phyloP scores from a whole-genome alignment of 2,888 invertebrate species.

The Deroplatys truncata region DNA sequence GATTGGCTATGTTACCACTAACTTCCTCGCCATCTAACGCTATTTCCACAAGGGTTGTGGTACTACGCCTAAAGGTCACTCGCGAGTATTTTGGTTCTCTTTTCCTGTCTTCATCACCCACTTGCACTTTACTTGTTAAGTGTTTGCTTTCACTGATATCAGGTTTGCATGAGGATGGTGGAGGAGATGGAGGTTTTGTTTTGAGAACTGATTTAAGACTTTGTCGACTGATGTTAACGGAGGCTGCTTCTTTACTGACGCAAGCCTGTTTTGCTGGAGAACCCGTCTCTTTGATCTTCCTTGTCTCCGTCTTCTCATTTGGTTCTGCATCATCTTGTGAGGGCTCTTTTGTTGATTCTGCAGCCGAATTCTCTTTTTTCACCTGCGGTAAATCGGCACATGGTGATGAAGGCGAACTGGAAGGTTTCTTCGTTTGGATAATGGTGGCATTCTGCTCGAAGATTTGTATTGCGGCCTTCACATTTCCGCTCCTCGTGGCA shows the following conservation, averaged over 20 bases:
- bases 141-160: not conserved
- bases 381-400: too few relatives aligned
- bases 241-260: not conserved
- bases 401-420: too few relatives aligned
- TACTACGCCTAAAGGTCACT: not conserved
- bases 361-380: not conserved
- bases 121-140: not conserved
- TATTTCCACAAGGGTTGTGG: not conserved
- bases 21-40: conserved; percentile 1
- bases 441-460: conserved; percentile 39
- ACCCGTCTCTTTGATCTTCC: too few relatives aligned
- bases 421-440: not conserved
- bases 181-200: not conserved
- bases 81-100: conserved; percentile 6
- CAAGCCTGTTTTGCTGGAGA: not conserved
- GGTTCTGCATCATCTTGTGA: not conserved
- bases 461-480: conserved; percentile 42
- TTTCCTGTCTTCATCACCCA: not conserved
- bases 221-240: not conserved
- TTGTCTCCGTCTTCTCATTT: not conserved
- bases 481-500: conserved; percentile 32
- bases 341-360: not conserved
- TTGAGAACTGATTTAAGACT: not conserved
- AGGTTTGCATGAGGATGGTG: not conserved
- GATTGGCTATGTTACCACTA: not conserved